These are phyloP conservation scores for Coremacera marginata DNA, from an alignment of 2,888 invertebrate genomes.

Conservation along the genomic window DNA sequence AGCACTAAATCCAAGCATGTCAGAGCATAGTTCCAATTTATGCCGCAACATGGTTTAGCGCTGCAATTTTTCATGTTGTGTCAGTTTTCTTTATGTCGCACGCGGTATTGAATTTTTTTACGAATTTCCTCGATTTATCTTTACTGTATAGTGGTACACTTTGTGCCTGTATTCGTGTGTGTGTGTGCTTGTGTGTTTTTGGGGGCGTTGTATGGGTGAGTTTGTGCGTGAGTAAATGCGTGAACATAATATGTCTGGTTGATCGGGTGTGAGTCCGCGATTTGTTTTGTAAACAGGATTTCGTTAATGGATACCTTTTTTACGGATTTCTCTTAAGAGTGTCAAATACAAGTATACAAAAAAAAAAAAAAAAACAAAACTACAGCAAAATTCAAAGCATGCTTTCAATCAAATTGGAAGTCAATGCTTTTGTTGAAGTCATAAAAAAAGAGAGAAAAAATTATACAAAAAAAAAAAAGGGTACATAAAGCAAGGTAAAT, in stretches of 20 bases:
- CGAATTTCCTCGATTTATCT: neutral
- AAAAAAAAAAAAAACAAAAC: too few relatives aligned
- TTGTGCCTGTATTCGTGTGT: neutral
- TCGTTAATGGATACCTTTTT: too few relatives aligned
- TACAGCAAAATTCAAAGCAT: too few relatives aligned
- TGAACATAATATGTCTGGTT: neutral
- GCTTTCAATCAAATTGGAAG: too few relatives aligned
- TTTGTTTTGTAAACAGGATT: too few relatives aligned
- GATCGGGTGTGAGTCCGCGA: neutral
- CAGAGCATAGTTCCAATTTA: constrained; percentile 1
- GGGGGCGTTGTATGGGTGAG: neutral
- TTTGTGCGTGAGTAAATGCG: neutral
- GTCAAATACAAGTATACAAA: too few relatives aligned
- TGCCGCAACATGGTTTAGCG: neutral
- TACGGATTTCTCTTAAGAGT: too few relatives aligned
- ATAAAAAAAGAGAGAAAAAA: too few relatives aligned
- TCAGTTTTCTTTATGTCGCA: neutral
- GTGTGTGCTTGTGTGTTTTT: neutral
- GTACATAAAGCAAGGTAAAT: too few relatives aligned
- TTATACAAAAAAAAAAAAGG: too few relatives aligned
- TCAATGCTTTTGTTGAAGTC: too few relatives aligned
- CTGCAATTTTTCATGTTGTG: constrained; percentile 2
- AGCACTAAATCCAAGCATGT: neutral
- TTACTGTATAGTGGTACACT: neutral
- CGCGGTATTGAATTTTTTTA: neutral